Conservation (phyloP, 2,113 vertebrate species). For the Mesembrinibis cayennensis region DNA sequence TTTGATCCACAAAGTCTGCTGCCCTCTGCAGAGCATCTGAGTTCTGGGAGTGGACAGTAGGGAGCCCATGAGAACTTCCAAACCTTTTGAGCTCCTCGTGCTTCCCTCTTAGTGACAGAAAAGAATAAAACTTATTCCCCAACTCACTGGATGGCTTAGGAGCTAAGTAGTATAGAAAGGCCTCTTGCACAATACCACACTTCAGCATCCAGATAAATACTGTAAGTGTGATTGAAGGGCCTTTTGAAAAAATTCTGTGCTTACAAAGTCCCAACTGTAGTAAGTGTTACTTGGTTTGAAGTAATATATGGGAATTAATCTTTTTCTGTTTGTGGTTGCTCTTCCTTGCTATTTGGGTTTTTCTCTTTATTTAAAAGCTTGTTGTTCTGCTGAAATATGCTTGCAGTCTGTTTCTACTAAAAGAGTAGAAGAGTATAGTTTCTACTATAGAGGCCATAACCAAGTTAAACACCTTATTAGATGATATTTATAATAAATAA, state of each 20-base stretch:
- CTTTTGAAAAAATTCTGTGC: background rate
- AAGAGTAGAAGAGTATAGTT: too few species aligned
- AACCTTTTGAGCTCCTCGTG: background rate
- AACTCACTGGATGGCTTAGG: background rate
- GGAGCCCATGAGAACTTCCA: slow-evolving; percentile 29
- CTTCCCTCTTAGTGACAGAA: background rate
- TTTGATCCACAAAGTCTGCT: background rate
- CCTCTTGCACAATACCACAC: background rate
- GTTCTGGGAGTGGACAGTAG: background rate
- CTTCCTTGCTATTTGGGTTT: background rate
- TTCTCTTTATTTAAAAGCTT: background rate
- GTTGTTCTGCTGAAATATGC: background rate
- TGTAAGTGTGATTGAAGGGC: background rate
- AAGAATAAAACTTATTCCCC: background rate
- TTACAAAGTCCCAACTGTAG: background rate
- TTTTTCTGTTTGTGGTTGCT: background rate
- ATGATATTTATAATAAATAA: background rate
- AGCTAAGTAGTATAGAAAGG: background rate
- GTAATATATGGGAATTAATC: background rate
- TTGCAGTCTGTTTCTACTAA: background rate
- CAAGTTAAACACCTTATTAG: background rate
- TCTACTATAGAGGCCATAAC: background rate
- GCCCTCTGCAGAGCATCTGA: background rate
- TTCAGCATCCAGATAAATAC: background rate
- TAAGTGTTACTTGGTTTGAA: background rate